Evolutionary conservation across 2,888 invertebrate genomes (phyloP).

Genomic region (Drosophila neoperkinsi): DNA sequence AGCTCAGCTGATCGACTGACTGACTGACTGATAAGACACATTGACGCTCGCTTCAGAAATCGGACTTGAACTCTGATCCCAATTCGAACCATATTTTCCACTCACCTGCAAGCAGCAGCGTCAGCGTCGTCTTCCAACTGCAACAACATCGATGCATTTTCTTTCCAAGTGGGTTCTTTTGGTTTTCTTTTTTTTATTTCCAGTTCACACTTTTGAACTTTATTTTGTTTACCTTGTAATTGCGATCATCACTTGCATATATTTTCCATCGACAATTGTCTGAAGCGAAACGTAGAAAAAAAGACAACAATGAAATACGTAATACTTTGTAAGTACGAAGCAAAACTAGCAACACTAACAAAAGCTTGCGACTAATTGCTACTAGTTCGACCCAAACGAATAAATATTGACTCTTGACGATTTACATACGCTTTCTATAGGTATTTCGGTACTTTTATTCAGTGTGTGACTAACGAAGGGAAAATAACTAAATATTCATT

Average conservation of each 20-base stretch:
- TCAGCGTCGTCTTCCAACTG: slow-evolving; percentile 49
- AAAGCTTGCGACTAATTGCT: slow-evolving; percentile 25
- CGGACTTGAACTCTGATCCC: slow-evolving; percentile 4
- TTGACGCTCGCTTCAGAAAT: slow-evolving; percentile 1
- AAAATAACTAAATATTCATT: neutral
- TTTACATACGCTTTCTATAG: neutral
- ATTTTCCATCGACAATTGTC: neutral
- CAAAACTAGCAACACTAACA: neutral
- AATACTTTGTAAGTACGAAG: neutral
- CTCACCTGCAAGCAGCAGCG: slow-evolving; percentile 60
- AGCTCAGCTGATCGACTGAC: slow-evolving; percentile 14
- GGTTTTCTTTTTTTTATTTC: slow-evolving; percentile 1
- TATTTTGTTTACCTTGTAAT: slow-evolving; percentile 12
- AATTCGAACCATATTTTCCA: slow-evolving; percentile 28
- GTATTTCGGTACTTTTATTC: too few species aligned
- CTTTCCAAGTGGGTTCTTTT: neutral
- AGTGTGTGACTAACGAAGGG: too few species aligned
- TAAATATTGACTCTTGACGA: slow-evolving; percentile 2
- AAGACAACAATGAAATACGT: slow-evolving; percentile 4
- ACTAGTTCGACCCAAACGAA: slow-evolving; percentile 13
- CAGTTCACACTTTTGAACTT: slow-evolving; percentile 30
- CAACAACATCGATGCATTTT: slow-evolving; percentile 56
- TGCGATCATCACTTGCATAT: slow-evolving; percentile 18
- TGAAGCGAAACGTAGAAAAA: neutral
- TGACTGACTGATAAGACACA: slow-evolving; percentile 26